These are phyloP conservation scores for Melinaea menophilus DNA, from an alignment of 2,888 invertebrate genomes.

Conservation along the genomic window DNA sequence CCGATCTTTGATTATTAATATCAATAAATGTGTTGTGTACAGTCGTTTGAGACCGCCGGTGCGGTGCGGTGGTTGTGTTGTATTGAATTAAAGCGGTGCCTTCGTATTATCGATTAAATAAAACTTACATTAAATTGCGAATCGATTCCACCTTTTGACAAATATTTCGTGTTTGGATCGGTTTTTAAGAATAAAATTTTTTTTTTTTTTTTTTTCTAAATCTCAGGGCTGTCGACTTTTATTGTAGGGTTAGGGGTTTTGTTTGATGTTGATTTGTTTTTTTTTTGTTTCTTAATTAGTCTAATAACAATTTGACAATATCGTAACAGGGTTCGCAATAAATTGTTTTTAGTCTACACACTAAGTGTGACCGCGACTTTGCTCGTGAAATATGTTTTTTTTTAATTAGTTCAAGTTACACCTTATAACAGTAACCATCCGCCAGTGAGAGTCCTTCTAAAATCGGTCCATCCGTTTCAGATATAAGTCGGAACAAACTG, in stretches of 20 bases:
- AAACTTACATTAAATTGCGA: conserved; percentile 52
- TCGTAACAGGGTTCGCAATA: no score
- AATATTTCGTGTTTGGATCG: no score
- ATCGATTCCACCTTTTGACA: conserved; percentile 24
- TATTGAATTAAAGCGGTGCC: conserved; percentile 50
- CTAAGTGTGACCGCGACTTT: no score
- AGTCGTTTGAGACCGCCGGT: conserved; percentile 40
- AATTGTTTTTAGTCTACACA: no score
- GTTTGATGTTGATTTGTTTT: conserved; percentile 14
- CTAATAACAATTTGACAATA: no score
- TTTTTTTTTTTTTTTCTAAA: conserved; percentile 19
- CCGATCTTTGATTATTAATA: conserved; percentile 23
- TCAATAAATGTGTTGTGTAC: conserved; percentile 34
- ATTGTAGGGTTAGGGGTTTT: conserved; percentile 44
- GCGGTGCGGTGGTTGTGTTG: conserved; percentile 36
- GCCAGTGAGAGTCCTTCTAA: no score
- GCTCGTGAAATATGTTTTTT: no score
- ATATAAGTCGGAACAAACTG: no score
- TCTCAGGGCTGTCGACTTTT: conserved; percentile 42
- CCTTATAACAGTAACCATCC: no score
- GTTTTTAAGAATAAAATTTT: conserved; percentile 41
- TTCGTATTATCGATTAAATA: conserved; percentile 40
- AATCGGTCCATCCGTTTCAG: no score
- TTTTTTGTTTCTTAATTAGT: neutral
- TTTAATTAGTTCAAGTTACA: no score